A percentile compares a stretch with the other conserved stretches of the same genome.
Evolutionary conservation across 92 coral and sea anemone genomes (phyloP).

Genomic region (Metridium senile): DNA sequence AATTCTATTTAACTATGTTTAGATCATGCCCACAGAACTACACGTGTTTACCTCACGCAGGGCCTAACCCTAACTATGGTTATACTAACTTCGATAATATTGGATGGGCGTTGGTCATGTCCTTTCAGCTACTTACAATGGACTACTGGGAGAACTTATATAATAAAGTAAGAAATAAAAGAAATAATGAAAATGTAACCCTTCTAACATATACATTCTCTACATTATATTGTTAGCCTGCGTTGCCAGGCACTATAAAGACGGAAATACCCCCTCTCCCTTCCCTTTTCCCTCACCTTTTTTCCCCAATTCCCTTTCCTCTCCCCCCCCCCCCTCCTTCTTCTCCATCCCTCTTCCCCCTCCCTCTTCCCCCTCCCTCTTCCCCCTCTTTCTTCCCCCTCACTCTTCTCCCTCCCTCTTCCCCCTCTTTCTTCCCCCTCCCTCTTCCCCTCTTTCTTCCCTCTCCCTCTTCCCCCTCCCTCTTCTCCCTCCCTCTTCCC

Average conservation of each 20-base stretch:
- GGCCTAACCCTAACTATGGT: slow-evolving; percentile 85
- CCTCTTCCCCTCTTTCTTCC: no score
- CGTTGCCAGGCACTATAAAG: no score
- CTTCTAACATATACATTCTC: not conserved
- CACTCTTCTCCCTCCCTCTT: no score
- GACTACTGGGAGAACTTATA: slow-evolving; percentile 98
- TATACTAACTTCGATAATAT: slow-evolving; percentile 92
- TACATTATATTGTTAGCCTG: not conserved
- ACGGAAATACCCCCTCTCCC: no score
- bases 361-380: no score
- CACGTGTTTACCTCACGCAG: slow-evolving; percentile 80
- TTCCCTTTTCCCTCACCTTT: not conserved
- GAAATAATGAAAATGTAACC: not conserved
- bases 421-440: no score
- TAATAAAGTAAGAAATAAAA: slow-evolving; percentile 65
- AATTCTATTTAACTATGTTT: no score
- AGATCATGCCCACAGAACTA: slow-evolving; percentile 84
- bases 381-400: no score
- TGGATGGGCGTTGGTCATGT: slow-evolving; percentile 92
- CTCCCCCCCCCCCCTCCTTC: not conserved
- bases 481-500: no score
- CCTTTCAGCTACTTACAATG: slow-evolving; percentile 94
- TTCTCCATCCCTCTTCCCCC: no score
- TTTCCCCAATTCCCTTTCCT: not conserved
- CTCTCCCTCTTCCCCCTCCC: no score